phyloP scores from a whole-genome alignment of 2,888 invertebrate species.

The Tanypteryx hageni region DNA sequence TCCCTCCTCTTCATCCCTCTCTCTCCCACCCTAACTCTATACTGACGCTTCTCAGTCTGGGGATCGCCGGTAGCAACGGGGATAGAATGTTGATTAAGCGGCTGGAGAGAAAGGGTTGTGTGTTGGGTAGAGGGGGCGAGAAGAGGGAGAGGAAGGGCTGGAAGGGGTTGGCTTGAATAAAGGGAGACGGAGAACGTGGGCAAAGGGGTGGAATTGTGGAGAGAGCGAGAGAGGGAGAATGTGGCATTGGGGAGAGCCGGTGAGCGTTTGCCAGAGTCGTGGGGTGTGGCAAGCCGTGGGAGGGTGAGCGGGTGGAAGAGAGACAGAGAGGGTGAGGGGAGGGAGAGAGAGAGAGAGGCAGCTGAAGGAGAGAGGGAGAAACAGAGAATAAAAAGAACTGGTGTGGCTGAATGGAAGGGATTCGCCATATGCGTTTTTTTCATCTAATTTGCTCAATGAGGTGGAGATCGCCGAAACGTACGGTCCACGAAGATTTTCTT shows the following conservation, averaged over 20 bases:
- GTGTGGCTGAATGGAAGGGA: too few species aligned
- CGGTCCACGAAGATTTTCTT: too few species aligned
- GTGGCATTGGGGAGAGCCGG: background rate
- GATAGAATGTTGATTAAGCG: slow-evolving; percentile 61
- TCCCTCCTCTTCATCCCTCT: background rate
- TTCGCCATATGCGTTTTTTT: too few species aligned
- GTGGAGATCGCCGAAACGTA: too few species aligned
- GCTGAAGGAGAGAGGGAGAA: too few species aligned
- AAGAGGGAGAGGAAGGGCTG: background rate
- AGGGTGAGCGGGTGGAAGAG: background rate
- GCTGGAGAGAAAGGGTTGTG: background rate
- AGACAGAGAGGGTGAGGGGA: background rate
- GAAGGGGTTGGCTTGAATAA: background rate
- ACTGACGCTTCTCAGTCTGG: slow-evolving; percentile 48
- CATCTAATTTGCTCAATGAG: too few species aligned
- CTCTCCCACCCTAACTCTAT: background rate
- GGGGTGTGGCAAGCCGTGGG: background rate
- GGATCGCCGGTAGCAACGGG: slow-evolving; percentile 56
- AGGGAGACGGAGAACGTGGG: background rate
- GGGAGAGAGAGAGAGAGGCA: background rate
- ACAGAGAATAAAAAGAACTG: too few species aligned
- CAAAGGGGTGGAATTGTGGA: background rate
- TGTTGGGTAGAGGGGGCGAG: too few species aligned
- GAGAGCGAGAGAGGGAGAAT: background rate
- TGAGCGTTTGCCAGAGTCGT: too few species aligned